Base-by-base conservation (phyloP, 2,113 vertebrate species). In the Dicerorhinus sumatrensis region DNA sequence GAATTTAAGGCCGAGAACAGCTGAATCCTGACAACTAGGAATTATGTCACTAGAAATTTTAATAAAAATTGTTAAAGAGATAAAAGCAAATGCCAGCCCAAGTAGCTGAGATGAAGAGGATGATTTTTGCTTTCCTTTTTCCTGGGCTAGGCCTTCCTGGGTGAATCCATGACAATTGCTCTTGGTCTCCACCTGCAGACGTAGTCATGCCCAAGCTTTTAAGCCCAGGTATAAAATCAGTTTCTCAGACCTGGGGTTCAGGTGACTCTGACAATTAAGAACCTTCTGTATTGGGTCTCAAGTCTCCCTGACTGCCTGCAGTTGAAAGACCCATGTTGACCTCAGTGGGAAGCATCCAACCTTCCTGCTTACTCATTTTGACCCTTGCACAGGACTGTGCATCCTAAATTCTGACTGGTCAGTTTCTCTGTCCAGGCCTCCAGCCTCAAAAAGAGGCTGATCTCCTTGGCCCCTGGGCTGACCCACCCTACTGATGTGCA, bases 51-150 rank as follows among this genome's bases (percentile, higher is more conserved):
- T 69, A 42, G 95, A 91, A 86, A 96, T 94, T 58, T 77, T 95
- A 81, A 89, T 97, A 27, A 85, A 94, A 96, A 85, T 60, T 16
- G 69, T 95, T 82, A 51, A 89, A 85, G 39, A 94, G n/a, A 77
- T 91, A 27, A 95, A 91, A 93, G 62, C 83, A 94, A 70, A 95
- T 76, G n/a, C 21, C 70, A 86, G 85, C 48, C 70, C 48, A 87
- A 69, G 46, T 33, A 65, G 11, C 62, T 89, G 79, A 65, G 54
- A 73, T 31, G 67, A 65, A 89, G n/a, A 70, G 5, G 31, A 29
- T 56, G 17, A 7, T 72, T 60, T 80, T 23, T 60, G 56, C 6
- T 67, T 69, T 73, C 3, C 33, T 2, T 63, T 82, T 70, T 10
- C 23, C 36, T 63, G 31, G 33, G 11, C 39, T 8, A 31, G 58